phyloP scores from a whole-genome alignment of 2,888 invertebrate species.

The Andrena haemorrhoa region DNA sequence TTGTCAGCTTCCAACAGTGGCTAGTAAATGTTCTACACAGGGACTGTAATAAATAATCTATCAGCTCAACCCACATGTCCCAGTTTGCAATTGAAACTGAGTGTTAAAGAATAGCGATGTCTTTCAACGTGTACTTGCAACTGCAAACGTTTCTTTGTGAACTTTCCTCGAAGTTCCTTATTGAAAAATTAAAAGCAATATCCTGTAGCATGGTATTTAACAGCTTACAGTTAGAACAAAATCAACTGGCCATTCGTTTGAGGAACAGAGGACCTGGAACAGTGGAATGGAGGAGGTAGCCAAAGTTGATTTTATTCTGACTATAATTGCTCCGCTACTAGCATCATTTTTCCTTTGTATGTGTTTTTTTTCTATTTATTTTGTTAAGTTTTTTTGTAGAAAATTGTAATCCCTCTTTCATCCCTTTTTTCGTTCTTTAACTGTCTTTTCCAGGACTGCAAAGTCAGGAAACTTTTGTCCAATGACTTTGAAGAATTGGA shows the following conservation, averaged over 20 bases:
- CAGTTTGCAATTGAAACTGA: no score
- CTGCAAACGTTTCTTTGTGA: no score
- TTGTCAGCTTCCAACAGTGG: no score
- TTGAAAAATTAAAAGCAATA: no score
- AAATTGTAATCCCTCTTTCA: not conserved
- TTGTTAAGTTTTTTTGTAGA: not conserved
- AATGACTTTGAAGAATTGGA: not conserved
- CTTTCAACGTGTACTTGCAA: no score
- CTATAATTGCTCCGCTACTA: not conserved
- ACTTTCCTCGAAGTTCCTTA: no score
- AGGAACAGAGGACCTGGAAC: not conserved
- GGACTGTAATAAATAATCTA: no score
- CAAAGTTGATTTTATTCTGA: not conserved
- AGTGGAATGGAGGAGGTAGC: not conserved
- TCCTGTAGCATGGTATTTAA: no score
- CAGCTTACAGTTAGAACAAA: not conserved
- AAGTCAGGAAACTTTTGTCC: not conserved
- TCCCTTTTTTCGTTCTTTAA: not conserved
- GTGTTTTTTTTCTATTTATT: not conserved
- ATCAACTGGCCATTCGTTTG: not conserved
- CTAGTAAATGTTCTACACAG: no score
- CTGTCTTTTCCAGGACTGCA: not conserved
- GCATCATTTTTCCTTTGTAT: not conserved
- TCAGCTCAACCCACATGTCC: no score
- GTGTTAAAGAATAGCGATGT: no score